A percentile compares a stretch with the other conserved stretches of the same genome.
Conservation (phyloP, 2,888 invertebrate species). For the Prenolepis imparis region DNA sequence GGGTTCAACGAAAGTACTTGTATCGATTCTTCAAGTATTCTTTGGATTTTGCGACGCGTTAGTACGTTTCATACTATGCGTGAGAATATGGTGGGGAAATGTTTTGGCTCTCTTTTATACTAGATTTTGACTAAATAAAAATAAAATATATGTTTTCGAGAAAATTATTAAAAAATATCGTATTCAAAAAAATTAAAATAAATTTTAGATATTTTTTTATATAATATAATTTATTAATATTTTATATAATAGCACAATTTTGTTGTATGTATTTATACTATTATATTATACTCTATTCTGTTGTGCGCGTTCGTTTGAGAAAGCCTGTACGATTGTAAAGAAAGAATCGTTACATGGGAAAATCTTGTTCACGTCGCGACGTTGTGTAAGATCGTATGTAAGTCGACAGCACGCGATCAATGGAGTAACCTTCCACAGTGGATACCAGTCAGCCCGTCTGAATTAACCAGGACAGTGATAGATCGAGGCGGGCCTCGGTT, state of each 20-base stretch:
- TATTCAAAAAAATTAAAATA: not conserved
- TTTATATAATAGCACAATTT: not conserved
- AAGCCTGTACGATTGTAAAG: not conserved
- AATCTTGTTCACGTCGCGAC: slow-evolving; percentile 22
- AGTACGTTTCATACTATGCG: not conserved
- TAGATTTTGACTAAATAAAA: not conserved
- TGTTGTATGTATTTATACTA: not conserved
- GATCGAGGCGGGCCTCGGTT: slow-evolving; percentile 70
- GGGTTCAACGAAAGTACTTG: slow-evolving; percentile 44
- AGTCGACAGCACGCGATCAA: slow-evolving; percentile 69
- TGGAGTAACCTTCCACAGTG: slow-evolving; percentile 72
- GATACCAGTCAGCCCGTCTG: slow-evolving; percentile 66
- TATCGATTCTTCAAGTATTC: slow-evolving; percentile 13
- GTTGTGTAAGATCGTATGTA: slow-evolving; percentile 33
- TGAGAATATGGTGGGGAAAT: not conserved
- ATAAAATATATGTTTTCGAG: not conserved
- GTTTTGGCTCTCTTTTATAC: not conserved
- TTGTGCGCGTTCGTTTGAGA: not conserved
- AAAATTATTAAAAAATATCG: not conserved
- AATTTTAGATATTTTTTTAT: not conserved
- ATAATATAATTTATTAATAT: not conserved
- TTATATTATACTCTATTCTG: no score
- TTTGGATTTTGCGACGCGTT: slow-evolving; percentile 7
- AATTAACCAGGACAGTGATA: slow-evolving; percentile 81
- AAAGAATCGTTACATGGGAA: not conserved